phyloP scores from a whole-genome alignment of 2,113 vertebrate species.

The Aplodontia rufa region DNA sequence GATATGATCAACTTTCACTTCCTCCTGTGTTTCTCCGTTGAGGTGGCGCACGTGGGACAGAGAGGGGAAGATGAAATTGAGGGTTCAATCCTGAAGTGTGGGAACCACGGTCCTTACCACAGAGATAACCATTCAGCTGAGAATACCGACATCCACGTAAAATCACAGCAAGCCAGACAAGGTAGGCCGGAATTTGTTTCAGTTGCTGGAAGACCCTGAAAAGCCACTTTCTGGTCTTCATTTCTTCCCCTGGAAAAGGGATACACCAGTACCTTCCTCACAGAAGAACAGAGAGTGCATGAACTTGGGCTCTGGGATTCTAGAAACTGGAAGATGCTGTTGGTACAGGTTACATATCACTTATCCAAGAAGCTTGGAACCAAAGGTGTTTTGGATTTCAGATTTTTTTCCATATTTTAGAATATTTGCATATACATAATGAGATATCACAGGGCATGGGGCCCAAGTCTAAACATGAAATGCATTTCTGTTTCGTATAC shows the following conservation, averaged over 20 bases:
- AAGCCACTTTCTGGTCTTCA: background rate
- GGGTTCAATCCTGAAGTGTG: background rate
- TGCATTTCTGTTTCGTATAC: background rate
- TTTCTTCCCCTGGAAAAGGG: background rate
- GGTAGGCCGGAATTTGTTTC: background rate
- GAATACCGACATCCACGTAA: background rate
- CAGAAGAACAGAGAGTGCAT: background rate
- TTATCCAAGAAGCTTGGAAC: background rate
- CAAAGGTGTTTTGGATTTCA: background rate
- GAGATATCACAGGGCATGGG: background rate
- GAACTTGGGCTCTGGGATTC: background rate
- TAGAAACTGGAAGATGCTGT: background rate
- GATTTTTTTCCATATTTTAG: too few relatives aligned
- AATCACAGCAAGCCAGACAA: background rate
- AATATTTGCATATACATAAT: background rate
- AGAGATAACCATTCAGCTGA: background rate
- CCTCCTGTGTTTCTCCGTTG: slow-evolving; percentile 77
- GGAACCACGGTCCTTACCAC: background rate
- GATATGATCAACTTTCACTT: slow-evolving; percentile 76
- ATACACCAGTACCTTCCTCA: background rate
- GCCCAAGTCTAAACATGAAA: background rate
- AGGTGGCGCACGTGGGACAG: slow-evolving; percentile 75
- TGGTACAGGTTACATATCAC: too few relatives aligned
- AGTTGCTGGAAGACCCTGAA: background rate
- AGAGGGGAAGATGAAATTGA: background rate